A percentile compares a stretch with the other conserved stretches of the same genome.
Evolutionary conservation across 2,888 invertebrate genomes (phyloP).

Genomic region (Macrophya alboannulata): DNA sequence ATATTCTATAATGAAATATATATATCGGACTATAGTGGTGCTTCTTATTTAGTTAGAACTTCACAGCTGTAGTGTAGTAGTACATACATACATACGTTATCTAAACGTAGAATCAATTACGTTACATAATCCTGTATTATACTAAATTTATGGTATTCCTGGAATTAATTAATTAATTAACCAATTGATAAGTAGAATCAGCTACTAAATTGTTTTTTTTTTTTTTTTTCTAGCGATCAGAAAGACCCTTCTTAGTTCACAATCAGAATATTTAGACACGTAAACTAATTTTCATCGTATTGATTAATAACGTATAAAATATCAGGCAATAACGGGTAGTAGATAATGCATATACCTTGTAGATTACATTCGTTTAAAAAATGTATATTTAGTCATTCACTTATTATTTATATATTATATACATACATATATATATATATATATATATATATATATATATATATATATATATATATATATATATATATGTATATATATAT

Average conservation of each 20-base stretch:
- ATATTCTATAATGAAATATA: constrained; percentile 58
- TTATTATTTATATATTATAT: constrained; percentile 57
- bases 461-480: constrained; percentile 43
- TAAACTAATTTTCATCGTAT: constrained; percentile 7
- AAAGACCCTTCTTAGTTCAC: constrained; percentile 48
- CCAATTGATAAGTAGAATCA: constrained; percentile 28
- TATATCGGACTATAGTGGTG: constrained; percentile 59
- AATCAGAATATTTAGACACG: constrained; percentile 17
- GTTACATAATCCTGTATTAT: constrained; percentile 66
- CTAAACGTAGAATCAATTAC: constrained; percentile 65
- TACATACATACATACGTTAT: constrained; percentile 49
- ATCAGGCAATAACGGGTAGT: constrained; percentile 55
- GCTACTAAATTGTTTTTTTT: background rate
- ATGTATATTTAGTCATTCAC: constrained; percentile 61
- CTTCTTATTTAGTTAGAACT: constrained; percentile 53
- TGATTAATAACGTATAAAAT: constrained; percentile 45
- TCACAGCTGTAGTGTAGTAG: constrained; percentile 45
- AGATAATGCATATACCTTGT: constrained; percentile 53
- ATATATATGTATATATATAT: constrained; percentile 54
- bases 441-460: constrained; percentile 34
- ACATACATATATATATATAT: background rate
- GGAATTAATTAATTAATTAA: constrained; percentile 6
- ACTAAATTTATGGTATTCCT: constrained; percentile 21
- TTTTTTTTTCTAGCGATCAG: constrained; percentile 12
- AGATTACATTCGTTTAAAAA: constrained; percentile 58